Percentiles rank a stretch among this genome's conserved stretches.
Evolutionary conservation across 2,888 invertebrate species (phyloP).

Genomic region (Chelonus formosanus): DNA sequence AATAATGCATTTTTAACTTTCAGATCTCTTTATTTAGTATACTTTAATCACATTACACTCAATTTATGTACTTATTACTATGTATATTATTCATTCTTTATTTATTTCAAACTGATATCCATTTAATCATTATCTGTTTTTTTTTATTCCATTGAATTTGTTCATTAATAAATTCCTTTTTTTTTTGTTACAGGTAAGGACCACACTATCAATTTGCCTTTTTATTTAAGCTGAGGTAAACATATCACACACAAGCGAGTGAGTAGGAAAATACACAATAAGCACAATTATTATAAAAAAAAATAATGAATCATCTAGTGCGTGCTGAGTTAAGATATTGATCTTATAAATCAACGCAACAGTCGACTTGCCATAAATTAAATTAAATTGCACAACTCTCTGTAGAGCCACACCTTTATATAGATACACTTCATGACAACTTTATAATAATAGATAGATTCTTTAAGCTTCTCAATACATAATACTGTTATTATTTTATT

Average conservation of each 20-base stretch:
- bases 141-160: slow-evolving; percentile 3
- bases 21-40: no score
- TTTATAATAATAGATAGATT: no score
- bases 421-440: no score
- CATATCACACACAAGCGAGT: slow-evolving; percentile 41
- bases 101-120: slow-evolving; percentile 19
- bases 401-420: no score
- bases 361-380: neutral
- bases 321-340: slow-evolving; percentile 15
- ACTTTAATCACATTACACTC: no score
- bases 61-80: no score
- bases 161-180: slow-evolving; percentile 27
- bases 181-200: slow-evolving; percentile 61
- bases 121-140: slow-evolving; percentile 1
- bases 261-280: slow-evolving; percentile 45
- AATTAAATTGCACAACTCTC: no score
- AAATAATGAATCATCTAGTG: slow-evolving; percentile 1
- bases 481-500: no score
- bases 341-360: slow-evolving; percentile 2
- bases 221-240: slow-evolving; percentile 13
- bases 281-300: slow-evolving; percentile 22
- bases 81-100: slow-evolving; percentile 14
- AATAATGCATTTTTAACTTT: no score
- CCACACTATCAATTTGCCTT: slow-evolving; percentile 21
- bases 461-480: no score